Conservation (phyloP, 1,140 invertebrate genomes). For the Trypoxylus dichotomus region DNA sequence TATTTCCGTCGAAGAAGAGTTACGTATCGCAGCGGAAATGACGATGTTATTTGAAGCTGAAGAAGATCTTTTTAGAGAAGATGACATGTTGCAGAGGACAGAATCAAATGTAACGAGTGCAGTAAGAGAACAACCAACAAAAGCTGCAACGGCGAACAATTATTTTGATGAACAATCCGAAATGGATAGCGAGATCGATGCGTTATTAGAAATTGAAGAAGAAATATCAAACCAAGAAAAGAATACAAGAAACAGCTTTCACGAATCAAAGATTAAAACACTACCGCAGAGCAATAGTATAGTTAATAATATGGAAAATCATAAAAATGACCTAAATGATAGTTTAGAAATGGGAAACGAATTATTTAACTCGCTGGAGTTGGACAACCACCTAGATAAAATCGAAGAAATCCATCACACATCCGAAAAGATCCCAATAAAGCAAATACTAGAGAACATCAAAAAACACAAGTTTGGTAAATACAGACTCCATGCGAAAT, state of each 20-base stretch:
- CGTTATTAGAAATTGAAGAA: constrained; percentile 28
- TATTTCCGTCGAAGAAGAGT: constrained; percentile 31
- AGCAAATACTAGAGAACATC: constrained; percentile 29
- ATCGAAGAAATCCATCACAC: constrained; percentile 28
- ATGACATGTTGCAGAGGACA: constrained; percentile 4
- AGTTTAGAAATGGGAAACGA: constrained; percentile 27
- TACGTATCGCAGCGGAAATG: constrained; percentile 36
- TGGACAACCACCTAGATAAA: constrained; percentile 43
- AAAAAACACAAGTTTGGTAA: constrained; percentile 22
- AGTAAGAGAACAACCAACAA: neutral
- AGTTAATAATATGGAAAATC: constrained; percentile 1
- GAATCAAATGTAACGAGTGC: neutral
- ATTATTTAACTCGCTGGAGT: constrained; percentile 39
- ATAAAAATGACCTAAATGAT: neutral
- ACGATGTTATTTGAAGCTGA: constrained; percentile 40
- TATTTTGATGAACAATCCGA: constrained; percentile 35
- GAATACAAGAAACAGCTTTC: neutral
- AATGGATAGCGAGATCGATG: constrained; percentile 36
- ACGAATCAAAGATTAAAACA: neutral
- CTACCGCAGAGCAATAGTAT: neutral
- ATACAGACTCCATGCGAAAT: constrained; percentile 46
- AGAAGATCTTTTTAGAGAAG: constrained; percentile 28
- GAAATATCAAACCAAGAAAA: neutral
- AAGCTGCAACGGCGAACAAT: neutral
- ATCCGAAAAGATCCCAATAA: constrained; percentile 24